These are phyloP conservation scores for Probosciger aterrimus DNA, from an alignment of 2,113 vertebrate genomes.

Conservation along the genomic window DNA sequence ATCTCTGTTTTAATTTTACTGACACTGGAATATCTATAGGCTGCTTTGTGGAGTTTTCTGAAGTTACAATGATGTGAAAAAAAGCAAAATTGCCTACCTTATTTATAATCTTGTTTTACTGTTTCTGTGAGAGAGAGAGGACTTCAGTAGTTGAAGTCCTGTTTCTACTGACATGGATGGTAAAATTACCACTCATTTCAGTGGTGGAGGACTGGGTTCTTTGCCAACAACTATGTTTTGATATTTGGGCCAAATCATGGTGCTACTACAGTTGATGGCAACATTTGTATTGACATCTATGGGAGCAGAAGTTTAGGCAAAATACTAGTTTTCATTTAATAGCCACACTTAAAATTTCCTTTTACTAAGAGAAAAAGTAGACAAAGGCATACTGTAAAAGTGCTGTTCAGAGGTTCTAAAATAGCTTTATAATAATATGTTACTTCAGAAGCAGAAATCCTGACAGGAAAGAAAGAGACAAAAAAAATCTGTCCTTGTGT, in stretches of 20 bases:
- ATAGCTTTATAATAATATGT: not conserved
- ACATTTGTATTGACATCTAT: not conserved
- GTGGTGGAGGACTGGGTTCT: not conserved
- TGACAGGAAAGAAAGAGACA: not conserved
- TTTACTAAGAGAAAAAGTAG: not conserved
- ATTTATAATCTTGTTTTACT: not conserved
- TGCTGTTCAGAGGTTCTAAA: not conserved
- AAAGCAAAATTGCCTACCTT: not conserved
- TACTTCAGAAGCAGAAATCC: not conserved
- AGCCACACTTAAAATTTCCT: not conserved
- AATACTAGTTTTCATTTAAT: not conserved
- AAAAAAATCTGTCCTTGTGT: not conserved
- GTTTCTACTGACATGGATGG: not conserved
- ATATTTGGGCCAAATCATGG: not conserved
- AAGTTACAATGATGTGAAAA: not conserved
- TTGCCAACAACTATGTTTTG: not conserved
- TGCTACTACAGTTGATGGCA: not conserved
- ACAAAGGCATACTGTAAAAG: not conserved
- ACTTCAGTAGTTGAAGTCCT: not conserved
- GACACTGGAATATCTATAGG: not conserved
- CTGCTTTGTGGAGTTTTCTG: not conserved
- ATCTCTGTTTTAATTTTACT: not conserved
- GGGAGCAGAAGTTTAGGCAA: not conserved
- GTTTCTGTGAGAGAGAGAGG: not conserved
- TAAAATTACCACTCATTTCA: not conserved